Evolutionary conservation across 2,797 vertebrate genomes (phyloP), one percentile per base, ranked within the genome.

Genomic region (Gymnothorax reevesii): DNA sequence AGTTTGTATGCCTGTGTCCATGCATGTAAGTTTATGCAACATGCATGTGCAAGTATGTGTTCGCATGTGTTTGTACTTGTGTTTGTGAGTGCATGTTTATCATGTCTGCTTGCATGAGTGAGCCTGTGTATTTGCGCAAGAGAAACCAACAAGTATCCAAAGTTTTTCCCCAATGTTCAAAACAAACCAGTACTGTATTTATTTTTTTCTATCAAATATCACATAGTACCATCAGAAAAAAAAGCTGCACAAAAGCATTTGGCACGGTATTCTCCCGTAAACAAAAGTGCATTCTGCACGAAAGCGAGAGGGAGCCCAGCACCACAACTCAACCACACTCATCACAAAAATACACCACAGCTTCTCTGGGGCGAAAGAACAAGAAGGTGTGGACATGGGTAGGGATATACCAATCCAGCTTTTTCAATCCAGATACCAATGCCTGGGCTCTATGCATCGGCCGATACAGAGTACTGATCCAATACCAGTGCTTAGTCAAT

Each of bases 111-210:
- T 42, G 33, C 33, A 42, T 42, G 33, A 42, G 33, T 42, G 33
- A 42, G 33, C 33, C 33, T 42, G 33, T 42, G 33, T 42, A 42
- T 42, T 42, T 42, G 33, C 33, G 33, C 33, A 42, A 64, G 13
- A 64, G 15, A 64, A 5, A 15, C 33, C 17, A 75, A 75, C 71
- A 3, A 15, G 12, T 15, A 75, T 33, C 33, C 33, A 1, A 75
- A 17, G 17, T 75, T 75, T 75, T 10, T 7, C 25, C n/a, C 25
- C 25, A 71, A 13, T 12, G 3, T 13, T 75, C 71, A 75, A 42
- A 75, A 75, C 27, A 75, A 75, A 75, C 27, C 27, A 33, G 9
- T 15, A 75, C 49, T 75, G 71, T 75, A 75, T 75, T 75, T 75
- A 12, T 17, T 75, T 17, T 17, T 33, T 27, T 33, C 0, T 73